phyloP scores from a whole-genome alignment of 2,797 vertebrate genomes.

The Champsocephalus esox region DNA sequence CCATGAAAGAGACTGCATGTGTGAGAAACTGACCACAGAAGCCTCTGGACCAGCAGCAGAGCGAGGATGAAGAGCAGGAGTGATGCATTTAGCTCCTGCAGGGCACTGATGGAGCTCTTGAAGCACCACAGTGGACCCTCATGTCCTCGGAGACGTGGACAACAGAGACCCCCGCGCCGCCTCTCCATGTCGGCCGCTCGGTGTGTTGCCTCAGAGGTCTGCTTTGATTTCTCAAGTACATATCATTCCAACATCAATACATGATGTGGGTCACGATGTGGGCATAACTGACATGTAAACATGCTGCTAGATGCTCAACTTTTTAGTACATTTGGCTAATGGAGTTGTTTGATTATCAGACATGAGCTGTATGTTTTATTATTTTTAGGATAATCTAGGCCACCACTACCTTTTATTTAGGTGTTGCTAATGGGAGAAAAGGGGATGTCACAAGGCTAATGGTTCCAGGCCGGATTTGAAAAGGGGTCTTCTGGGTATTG shows the following conservation, averaged over 20 bases:
- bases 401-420: too few species aligned
- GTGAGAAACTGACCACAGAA: conserved; percentile 48
- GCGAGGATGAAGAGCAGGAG: conserved; percentile 43
- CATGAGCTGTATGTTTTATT: too few species aligned
- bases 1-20: conserved; percentile 53
- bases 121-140: conserved; percentile 36
- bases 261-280: not conserved
- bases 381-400: too few species aligned
- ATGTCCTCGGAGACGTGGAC: conserved; percentile 33
- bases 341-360: not conserved
- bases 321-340: not conserved
- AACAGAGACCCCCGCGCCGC: conserved; percentile 6
- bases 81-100: conserved; percentile 29
- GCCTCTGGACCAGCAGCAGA: conserved; percentile 41
- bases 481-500: too few species aligned
- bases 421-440: too few species aligned
- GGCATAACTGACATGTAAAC: not conserved
- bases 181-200: conserved; percentile 10
- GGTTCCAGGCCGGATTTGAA: too few species aligned
- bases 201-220: conserved; percentile 27
- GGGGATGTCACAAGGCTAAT: too few species aligned
- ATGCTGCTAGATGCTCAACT: not conserved
- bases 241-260: conserved; percentile 13
- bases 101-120: conserved; percentile 38
- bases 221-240: conserved; percentile 51